phyloP scores from a whole-genome alignment of 2,113 vertebrate genomes.

The Sinocyclocheilus rhinocerous region DNA sequence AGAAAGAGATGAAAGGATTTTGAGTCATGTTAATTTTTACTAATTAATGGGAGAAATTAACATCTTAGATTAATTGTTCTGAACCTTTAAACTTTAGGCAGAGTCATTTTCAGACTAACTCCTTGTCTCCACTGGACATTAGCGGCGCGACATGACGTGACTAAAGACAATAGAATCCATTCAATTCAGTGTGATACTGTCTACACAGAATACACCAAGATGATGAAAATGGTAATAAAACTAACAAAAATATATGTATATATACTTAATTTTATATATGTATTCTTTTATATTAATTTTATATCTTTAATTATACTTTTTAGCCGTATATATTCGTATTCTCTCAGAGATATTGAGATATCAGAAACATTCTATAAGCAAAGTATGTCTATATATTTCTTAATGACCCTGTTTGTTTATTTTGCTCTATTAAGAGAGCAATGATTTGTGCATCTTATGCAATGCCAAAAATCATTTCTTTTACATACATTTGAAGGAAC shows the following conservation, averaged over 20 bases:
- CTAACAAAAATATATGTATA: no score
- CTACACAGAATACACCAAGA: no score
- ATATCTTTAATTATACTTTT: no score
- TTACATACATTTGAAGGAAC: not conserved
- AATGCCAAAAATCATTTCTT: not conserved
- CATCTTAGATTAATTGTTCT: slow-evolving; percentile 20
- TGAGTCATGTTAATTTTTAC: not conserved
- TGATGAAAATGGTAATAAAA: no score
- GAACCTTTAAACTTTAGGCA: not conserved
- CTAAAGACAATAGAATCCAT: no score
- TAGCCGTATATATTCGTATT: no score
- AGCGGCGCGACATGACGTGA: no score
- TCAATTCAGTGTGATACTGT: no score
- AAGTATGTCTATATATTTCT: not conserved
- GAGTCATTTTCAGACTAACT: not conserved
- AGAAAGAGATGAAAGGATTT: not conserved
- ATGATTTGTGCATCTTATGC: not conserved
- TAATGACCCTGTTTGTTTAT: not conserved
- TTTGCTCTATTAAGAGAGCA: not conserved
- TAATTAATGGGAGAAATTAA: not conserved
- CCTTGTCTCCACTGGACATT: no score
- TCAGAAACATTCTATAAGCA: not conserved
- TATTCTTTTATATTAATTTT: no score
- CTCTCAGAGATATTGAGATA: no score
- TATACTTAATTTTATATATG: no score